Base-by-base conservation (phyloP, 2,888 invertebrate genomes). In the Nemurella pictetii region DNA sequence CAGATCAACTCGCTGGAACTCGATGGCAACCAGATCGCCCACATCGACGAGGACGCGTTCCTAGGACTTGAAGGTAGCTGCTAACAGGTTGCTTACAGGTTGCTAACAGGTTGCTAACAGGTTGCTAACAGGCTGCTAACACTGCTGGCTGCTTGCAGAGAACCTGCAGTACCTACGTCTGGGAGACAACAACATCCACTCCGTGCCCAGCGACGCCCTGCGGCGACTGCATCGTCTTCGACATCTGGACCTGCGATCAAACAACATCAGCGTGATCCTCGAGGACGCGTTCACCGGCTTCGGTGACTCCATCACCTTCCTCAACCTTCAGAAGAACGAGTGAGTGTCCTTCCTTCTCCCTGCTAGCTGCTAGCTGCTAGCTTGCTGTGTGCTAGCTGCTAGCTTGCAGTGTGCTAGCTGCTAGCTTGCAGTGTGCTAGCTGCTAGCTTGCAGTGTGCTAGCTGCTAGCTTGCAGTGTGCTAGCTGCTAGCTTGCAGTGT, bases 241-340 rank as follows among this genome's bases (percentile, higher is more conserved):
- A 12, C 96, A 97, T 89, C 92, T 98, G 87, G 97, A 98, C 90
- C 92, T 98, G 81, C 94, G 96, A 87, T 94, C 96, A 74, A 98
- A 98, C 90, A 97, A 97, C 90, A 97, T 98, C 87, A 95, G 95
- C 26, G 92, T 93, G 86, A 94, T 98, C 84, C 93, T 94, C 32
- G 97, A 97, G 88, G 97, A 97, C 89, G 96, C 97, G 0, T 97
- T 97, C 90, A 94, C 95, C 7, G 96, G 96, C 81, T 98, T 95
- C 89, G 97, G 97, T 29, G 96, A 96, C 90, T 96, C 96, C 32
- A 95, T 98, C 87, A 97, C 97, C n/a, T 97, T 97, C 91, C 93
- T 98, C 32, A 97, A 97, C 90, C 91, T 98, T 87, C 97, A 97
- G 89, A 97, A 97, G 90, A 97, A 97, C 90, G 95, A 95, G 97